A percentile compares a stretch with the other conserved stretches of the same genome.
Evolutionary conservation across 2,797 vertebrate species (phyloP).

Genomic region (Borostomias antarcticus): DNA sequence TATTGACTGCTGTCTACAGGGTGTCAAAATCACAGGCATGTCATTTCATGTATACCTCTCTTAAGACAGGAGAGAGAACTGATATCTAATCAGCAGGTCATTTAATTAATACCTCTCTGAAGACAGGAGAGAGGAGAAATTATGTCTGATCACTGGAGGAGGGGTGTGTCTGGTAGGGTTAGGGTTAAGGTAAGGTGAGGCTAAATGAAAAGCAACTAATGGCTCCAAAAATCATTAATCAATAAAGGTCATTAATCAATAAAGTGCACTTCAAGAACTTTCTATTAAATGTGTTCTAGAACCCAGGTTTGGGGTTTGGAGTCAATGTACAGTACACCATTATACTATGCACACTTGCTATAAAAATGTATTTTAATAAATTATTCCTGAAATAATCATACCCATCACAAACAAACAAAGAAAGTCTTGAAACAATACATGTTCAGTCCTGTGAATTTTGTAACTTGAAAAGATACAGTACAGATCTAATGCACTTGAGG

Average conservation of each 20-base stretch:
- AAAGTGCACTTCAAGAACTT: constrained; percentile 25
- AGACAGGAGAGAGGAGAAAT: constrained; percentile 3
- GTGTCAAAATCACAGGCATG: no score
- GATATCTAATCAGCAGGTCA: constrained; percentile 41
- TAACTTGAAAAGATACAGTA: constrained; percentile 32
- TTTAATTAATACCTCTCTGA: constrained; percentile 30
- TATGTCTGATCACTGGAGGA: constrained; percentile 22
- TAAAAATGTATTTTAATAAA: constrained; percentile 89
- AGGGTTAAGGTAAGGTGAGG: no score
- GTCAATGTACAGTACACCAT: neutral
- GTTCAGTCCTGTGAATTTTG: constrained; percentile 38
- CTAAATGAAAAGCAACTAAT: constrained; percentile 9
- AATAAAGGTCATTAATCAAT: constrained; percentile 43
- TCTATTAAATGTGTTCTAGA: neutral
- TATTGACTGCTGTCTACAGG: no score
- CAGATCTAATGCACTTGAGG: constrained; percentile 40
- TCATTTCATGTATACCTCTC: neutral
- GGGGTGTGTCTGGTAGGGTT: no score
- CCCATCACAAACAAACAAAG: constrained; percentile 80
- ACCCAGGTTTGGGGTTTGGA: neutral
- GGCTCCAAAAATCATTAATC: constrained; percentile 30
- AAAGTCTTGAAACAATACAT: constrained; percentile 45
- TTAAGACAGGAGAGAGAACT: neutral
- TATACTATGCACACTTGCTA: constrained; percentile 77
- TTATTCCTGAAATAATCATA: constrained; percentile 79